Conservation (phyloP, 2,113 vertebrate species). For the Danio rerio region DNA sequence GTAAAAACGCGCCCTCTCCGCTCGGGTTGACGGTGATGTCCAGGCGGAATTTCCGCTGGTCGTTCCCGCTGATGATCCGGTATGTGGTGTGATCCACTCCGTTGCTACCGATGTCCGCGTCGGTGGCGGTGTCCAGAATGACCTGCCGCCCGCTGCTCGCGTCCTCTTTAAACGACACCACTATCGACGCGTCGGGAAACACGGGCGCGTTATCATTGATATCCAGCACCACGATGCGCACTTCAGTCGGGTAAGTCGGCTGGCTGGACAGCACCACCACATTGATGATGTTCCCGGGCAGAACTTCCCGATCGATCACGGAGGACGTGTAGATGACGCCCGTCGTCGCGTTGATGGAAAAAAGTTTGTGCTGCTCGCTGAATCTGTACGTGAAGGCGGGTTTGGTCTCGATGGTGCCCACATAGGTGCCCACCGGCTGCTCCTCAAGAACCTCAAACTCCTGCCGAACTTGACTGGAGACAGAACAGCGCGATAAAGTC, state of each 20-base stretch:
- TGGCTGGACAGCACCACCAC: constrained; percentile 97
- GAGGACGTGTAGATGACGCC: constrained; percentile 89
- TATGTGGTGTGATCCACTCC: constrained; percentile 95
- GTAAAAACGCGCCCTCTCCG: constrained; percentile 96
- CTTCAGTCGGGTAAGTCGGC: constrained; percentile 96
- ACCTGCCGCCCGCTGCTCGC: constrained; percentile 94
- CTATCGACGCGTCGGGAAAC: constrained; percentile 92
- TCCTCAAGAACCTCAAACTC: constrained; percentile 94
- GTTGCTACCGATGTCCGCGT: constrained; percentile 92
- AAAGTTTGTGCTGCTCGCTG: constrained; percentile 93
- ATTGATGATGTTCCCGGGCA: constrained; percentile 90
- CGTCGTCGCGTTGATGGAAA: constrained; percentile 88
- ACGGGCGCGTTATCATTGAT: constrained; percentile 96
- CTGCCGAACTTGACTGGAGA: constrained; percentile 87
- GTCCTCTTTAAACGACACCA: constrained; percentile 96
- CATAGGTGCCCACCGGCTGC: constrained; percentile 89
- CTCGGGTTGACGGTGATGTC: constrained; percentile 96
- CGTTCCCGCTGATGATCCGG: constrained; percentile 90
- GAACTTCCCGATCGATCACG: constrained; percentile 90
- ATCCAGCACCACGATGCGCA: constrained; percentile 91
- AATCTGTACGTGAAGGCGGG: constrained; percentile 94
- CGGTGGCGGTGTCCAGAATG: constrained; percentile 94
- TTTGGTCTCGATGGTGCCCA: constrained; percentile 90
- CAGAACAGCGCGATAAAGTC: constrained; percentile 71
- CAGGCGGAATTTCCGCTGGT: constrained; percentile 89